Base-by-base conservation (phyloP, 1,140 invertebrate genomes). In the Drosophila tropicalis region DNA sequence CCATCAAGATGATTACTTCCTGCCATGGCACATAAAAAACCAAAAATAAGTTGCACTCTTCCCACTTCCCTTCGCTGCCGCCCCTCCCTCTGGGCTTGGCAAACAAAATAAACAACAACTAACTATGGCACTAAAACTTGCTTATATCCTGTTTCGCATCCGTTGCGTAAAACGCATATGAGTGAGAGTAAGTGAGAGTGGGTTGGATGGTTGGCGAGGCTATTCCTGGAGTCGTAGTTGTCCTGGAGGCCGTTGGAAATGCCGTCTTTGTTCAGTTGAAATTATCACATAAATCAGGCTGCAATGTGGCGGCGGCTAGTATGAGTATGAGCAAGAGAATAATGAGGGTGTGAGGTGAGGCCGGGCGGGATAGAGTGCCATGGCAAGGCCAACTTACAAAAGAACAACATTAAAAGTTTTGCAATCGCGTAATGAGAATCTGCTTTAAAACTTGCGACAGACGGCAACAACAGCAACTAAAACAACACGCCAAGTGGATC, bases 361-460 rank as follows among this genome's bases (percentile, higher is more conserved):
- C 7, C 12, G 72, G 22, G 39, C 47, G 39, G 12, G 47, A 25
- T 1, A 74, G 57, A 41, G 55, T 62, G 62, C 40, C 51, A 15
- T 34, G 7, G 70, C 68, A 83, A 73, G 69, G 79, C 76, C 85
- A 87, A 89, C 81, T 87, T 89, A 84, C 80, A 89, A 90, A 90
- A 90, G 86, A 90, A 89, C 77, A 90, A 84, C 85, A 90, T 90
- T 90, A 90, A 90, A 90, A 90, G 75, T 90, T 90, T 90, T 74
- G 77, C 85, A 90, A 90, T 90, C 85, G 85, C 85, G 86, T 90
- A 90, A 90, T 90, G 85, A 90, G 85, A 90, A 90, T 90, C 85
- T 90, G 85, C 86, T 90, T 90, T 90, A 90, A 90, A 90, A 85
- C 78, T 90, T 90, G 86, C 84, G 81, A 79, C 85, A 90, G 84